These are phyloP conservation scores for Oedothorax gibbosus DNA, from an alignment of 1,140 invertebrate genomes.

Conservation along the genomic window DNA sequence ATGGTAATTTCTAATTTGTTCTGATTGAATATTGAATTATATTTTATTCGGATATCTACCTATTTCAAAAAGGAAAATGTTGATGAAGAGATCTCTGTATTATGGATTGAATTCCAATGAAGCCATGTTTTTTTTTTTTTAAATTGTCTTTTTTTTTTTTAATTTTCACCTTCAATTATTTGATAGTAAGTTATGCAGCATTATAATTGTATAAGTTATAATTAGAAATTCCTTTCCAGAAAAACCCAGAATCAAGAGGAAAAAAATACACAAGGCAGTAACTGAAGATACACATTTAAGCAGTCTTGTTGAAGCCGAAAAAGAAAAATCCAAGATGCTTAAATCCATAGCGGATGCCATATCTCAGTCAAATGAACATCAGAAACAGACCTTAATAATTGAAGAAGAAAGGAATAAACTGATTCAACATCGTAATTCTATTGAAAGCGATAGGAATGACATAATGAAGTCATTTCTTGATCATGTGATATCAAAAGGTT, in stretches of 20 bases:
- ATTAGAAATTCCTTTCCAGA: too few species aligned
- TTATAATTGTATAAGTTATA: too few species aligned
- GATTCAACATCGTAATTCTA: neutral
- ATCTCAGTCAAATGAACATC: neutral
- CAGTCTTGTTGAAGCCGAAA: neutral
- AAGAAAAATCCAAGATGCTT: conserved; percentile 1
- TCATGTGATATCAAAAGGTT: neutral
- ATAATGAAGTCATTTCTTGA: neutral
- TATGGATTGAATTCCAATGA: too few species aligned
- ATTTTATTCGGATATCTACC: too few species aligned
- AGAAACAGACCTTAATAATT: neutral
- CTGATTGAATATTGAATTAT: too few species aligned
- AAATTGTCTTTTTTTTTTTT: too few species aligned
- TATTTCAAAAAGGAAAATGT: too few species aligned
- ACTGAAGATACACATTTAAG: neutral
- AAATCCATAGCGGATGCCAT: neutral
- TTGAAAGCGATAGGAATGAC: neutral
- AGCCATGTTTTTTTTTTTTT: too few species aligned
- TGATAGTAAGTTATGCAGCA: too few species aligned
- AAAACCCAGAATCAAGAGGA: neutral
- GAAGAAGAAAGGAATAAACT: neutral
- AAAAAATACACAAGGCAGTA: neutral
- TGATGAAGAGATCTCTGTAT: too few species aligned
- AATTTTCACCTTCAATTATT: too few species aligned
- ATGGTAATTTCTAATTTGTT: too few species aligned